These are phyloP conservation scores for Spea bombifrons DNA, from an alignment of 2,113 vertebrate species.

Conservation along the genomic window DNA sequence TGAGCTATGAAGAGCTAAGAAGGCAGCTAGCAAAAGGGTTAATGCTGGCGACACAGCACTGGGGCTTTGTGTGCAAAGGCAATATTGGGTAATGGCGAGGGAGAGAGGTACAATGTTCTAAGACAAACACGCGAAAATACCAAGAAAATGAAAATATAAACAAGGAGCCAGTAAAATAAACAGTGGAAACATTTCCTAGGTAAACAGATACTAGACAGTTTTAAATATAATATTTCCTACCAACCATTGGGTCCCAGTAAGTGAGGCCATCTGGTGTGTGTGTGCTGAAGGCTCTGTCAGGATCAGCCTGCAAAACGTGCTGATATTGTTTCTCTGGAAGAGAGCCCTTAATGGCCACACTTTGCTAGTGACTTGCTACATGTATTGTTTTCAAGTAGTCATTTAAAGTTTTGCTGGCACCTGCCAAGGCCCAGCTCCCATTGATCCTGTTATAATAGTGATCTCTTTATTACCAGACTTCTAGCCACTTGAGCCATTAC, in stretches of 20 bases:
- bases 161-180: constrained; percentile 45
- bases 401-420: too few relatives aligned
- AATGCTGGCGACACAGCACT: constrained; percentile 8
- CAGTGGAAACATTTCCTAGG: constrained; percentile 49
- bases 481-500: too few relatives aligned
- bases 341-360: too few relatives aligned
- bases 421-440: too few relatives aligned
- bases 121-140: constrained; percentile 47
- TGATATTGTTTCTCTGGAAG: too few relatives aligned
- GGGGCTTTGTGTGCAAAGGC: constrained; percentile 11
- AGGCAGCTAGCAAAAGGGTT: neutral
- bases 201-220: constrained; percentile 45
- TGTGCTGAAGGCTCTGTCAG: constrained; percentile 39
- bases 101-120: constrained; percentile 44
- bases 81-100: constrained; percentile 31
- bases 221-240: constrained; percentile 50
- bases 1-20: too few relatives aligned
- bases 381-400: too few relatives aligned
- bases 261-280: constrained; percentile 40
- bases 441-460: too few relatives aligned
- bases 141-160: constrained; percentile 50
- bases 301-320: neutral
- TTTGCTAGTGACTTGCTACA: too few relatives aligned
- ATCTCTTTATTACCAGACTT: too few relatives aligned
- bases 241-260: constrained; percentile 41